Conservation (phyloP, 2,113 vertebrate species). For the Murina feae region DNA sequence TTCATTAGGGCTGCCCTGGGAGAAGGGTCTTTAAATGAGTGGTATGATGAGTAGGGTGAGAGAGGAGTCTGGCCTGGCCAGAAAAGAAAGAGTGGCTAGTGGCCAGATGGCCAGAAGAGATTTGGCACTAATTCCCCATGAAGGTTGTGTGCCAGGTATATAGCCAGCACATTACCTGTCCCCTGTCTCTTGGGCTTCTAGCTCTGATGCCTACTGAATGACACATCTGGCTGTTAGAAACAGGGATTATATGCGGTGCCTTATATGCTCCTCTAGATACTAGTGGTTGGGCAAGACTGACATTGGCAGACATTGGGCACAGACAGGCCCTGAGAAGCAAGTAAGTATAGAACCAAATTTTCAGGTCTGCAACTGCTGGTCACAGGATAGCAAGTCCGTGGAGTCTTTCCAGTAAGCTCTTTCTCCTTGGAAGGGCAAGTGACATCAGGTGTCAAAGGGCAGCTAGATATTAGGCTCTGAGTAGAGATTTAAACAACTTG, state of each 20-base stretch:
- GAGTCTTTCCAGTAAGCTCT: background rate
- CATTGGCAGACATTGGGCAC: conserved; percentile 44
- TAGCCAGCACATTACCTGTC: conserved; percentile 2
- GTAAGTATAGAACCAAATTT: conserved; percentile 63
- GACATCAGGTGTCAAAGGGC: background rate
- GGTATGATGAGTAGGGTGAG: background rate
- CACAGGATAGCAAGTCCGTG: background rate
- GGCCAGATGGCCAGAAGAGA: background rate
- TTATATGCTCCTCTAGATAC: conserved; percentile 58
- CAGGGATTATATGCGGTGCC: background rate
- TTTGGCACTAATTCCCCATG: conserved; percentile 42
- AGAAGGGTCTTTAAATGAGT: background rate
- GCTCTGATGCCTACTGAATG: conserved; percentile 55
- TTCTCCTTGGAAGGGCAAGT: background rate
- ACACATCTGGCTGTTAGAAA: conserved; percentile 62
- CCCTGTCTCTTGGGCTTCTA: conserved; percentile 63
- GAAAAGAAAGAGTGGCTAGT: background rate
- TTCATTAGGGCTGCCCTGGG: background rate
- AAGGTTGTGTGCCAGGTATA: conserved; percentile 1
- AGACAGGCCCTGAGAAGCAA: conserved; percentile 40
- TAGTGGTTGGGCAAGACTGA: conserved; percentile 43
- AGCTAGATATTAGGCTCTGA: background rate
- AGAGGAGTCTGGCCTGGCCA: background rate
- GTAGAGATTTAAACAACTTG: background rate
- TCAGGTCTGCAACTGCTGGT: background rate